phyloP scores from a whole-genome alignment of 23 tunicate genomes.

The Halocynthia roretzi region DNA sequence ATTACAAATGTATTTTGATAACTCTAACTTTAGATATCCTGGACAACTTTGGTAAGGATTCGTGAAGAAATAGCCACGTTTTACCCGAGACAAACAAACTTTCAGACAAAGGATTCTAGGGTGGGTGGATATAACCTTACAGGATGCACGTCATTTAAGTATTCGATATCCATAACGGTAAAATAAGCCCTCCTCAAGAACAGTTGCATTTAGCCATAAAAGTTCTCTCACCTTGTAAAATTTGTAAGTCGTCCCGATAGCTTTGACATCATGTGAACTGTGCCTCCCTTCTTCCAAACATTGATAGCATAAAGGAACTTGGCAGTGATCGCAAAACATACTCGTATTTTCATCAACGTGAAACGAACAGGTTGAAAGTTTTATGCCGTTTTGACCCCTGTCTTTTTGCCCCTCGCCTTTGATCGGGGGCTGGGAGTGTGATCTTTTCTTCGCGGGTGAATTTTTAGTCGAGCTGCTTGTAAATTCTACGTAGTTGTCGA shows the following conservation, averaged over 20 bases:
- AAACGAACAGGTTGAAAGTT: constrained; percentile 43
- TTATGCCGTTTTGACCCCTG: constrained; percentile 36
- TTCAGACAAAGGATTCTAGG: no score
- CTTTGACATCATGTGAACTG: constrained; percentile 50
- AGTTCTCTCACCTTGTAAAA: constrained; percentile 47
- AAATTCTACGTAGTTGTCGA: not conserved
- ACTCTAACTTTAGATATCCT: no score
- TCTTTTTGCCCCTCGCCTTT: constrained; percentile 21
- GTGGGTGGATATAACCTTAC: no score
- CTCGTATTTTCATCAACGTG: constrained; percentile 68
- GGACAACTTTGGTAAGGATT: no score
- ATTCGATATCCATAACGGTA: no score
- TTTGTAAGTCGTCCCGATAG: constrained; percentile 72
- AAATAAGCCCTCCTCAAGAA: no score
- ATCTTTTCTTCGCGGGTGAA: constrained; percentile 37
- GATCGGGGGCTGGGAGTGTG: not conserved
- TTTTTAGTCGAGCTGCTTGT: constrained; percentile 27
- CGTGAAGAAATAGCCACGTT: no score
- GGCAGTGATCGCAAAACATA: constrained; percentile 66
- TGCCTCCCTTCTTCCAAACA: constrained; percentile 88
- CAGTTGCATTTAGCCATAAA: no score
- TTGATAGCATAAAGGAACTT: constrained; percentile 58
- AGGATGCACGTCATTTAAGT: no score
- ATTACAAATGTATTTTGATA: no score
- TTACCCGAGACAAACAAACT: no score